Percentiles rank a stretch among this genome's conserved stretches.
Evolutionary conservation across 2,888 invertebrate genomes (phyloP).

Genomic region (Tromatobia lineatoria): DNA sequence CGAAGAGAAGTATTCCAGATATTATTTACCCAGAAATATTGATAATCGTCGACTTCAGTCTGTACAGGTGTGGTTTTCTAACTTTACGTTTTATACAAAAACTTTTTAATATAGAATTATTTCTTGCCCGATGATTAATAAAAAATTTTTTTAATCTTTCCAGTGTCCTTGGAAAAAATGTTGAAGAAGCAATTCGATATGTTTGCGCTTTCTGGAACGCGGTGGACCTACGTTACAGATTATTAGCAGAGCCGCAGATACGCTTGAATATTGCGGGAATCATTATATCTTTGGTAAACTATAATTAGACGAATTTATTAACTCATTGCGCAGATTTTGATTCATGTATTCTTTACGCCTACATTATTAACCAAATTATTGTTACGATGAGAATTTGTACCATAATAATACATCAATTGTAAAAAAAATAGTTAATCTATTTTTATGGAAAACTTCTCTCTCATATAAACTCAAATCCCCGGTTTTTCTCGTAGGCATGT

Average conservation of each 20-base stretch:
- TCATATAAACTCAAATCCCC: too few relatives aligned
- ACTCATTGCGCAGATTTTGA: too few relatives aligned
- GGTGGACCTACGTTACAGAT: conserved; percentile 80
- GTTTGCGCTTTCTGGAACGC: conserved; percentile 80
- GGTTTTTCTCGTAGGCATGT: too few relatives aligned
- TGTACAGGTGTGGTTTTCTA: conserved; percentile 66
- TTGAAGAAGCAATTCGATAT: conserved; percentile 74
- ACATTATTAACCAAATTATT: too few relatives aligned
- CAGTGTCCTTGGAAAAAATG: conserved; percentile 72
- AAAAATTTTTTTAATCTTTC: not conserved
- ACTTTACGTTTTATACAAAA: not conserved
- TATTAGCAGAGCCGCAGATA: conserved; percentile 75
- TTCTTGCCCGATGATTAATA: not conserved
- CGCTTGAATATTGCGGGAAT: conserved; percentile 80
- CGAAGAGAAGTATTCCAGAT: conserved; percentile 65
- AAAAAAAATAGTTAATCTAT: too few relatives aligned
- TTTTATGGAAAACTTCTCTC: too few relatives aligned
- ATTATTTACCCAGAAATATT: conserved; percentile 79
- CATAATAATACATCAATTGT: too few relatives aligned
- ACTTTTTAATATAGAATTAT: too few relatives aligned
- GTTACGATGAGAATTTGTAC: too few relatives aligned
- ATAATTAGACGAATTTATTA: conserved; percentile 1
- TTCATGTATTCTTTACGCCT: too few relatives aligned
- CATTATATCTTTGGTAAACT: conserved; percentile 73
- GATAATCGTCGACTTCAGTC: conserved; percentile 76